phyloP scores from a whole-genome alignment of 1,140 invertebrate genomes.

The Wasmannia auropunctata region DNA sequence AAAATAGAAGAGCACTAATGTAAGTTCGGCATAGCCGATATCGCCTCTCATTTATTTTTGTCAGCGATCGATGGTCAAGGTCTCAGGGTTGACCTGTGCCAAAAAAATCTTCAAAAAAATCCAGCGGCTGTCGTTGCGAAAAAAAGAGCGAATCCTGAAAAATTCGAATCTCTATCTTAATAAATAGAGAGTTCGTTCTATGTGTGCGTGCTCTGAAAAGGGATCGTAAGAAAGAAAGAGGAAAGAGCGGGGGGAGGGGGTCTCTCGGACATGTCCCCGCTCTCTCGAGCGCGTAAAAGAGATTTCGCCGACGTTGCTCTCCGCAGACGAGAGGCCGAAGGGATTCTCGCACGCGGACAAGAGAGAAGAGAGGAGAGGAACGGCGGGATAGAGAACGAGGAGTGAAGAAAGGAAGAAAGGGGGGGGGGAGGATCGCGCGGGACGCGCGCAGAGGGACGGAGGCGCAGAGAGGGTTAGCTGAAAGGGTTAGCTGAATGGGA shows the following conservation, averaged over 20 bases:
- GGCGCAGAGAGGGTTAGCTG: constrained; percentile 66
- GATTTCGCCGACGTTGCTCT: constrained; percentile 77
- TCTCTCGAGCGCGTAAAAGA: constrained; percentile 77
- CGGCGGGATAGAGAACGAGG: constrained; percentile 35
- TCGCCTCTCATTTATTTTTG: not conserved
- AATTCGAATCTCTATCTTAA: constrained; percentile 49
- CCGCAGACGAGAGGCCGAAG: constrained; percentile 57
- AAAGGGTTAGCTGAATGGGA: constrained; percentile 82
- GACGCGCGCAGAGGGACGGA: constrained; percentile 51
- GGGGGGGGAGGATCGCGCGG: constrained; percentile 55
- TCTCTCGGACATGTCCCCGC: constrained; percentile 64
- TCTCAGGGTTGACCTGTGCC: not conserved
- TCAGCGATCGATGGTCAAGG: not conserved
- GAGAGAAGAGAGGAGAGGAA: constrained; percentile 52
- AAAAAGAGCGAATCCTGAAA: not conserved
- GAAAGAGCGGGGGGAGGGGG: constrained; percentile 3
- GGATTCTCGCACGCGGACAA: constrained; percentile 21
- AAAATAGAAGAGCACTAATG: not conserved
- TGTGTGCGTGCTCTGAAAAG: constrained; percentile 53
- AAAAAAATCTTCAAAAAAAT: not conserved
- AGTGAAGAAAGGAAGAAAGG: constrained; percentile 64
- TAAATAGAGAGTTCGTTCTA: not conserved
- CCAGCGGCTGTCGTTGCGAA: not conserved
- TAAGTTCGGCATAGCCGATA: too few relatives aligned
- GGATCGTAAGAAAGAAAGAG: constrained; percentile 55